Base-by-base conservation (phyloP, 2,888 invertebrate species). In the Stegophylla sp. region DNA sequence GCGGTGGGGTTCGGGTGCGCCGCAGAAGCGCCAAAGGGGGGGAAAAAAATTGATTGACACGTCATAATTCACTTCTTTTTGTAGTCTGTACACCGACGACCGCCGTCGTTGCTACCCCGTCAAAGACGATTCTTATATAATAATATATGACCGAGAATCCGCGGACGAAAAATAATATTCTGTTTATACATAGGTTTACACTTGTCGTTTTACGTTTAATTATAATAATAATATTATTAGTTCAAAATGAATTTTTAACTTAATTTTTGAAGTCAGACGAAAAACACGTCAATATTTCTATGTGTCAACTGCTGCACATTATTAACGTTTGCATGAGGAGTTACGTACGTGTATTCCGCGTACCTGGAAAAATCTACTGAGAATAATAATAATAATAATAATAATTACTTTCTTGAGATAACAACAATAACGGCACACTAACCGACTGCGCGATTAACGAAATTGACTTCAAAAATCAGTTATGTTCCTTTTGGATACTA, bases 381-480 rank as follows among this genome's bases (percentile, higher is more conserved):
- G n/a, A n/a, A n/a, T n/a, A n/a, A n/a, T n/a, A n/a, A n/a, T n/a
- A n/a, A n/a, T n/a, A n/a, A n/a, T n/a, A n/a, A n/a, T n/a, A n/a
- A n/a, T n/a, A n/a, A n/a, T n/a, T n/a, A n/a, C n/a, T n/a, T n/a
- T n/a, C n/a, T n/a, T n/a, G n/a, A n/a, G n/a, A n/a, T 34, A n/a
- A n/a, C 28, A 12, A 51, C 26, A 28, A 69, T 69, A 48, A 69
- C 23, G 43, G 13, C 61, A 75, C 64, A 75, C 64, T 45, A 74
- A 75, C 64, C 34, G 34, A 73, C 59, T 20, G 13, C 15, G 0
- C 15, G 0, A 34, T 4, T 20, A n/a, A 56, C 23, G n/a, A 66
- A n/a, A 67, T 76, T 76, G 76, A 76, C 64, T 76, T 76, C 66
- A 66, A 45, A 66, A 53, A 76, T 67, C n/a, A 43, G 26, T 76